These are phyloP conservation scores for Crenuchus spilurus DNA, from an alignment of 2,797 vertebrate genomes.

Conservation along the genomic window DNA sequence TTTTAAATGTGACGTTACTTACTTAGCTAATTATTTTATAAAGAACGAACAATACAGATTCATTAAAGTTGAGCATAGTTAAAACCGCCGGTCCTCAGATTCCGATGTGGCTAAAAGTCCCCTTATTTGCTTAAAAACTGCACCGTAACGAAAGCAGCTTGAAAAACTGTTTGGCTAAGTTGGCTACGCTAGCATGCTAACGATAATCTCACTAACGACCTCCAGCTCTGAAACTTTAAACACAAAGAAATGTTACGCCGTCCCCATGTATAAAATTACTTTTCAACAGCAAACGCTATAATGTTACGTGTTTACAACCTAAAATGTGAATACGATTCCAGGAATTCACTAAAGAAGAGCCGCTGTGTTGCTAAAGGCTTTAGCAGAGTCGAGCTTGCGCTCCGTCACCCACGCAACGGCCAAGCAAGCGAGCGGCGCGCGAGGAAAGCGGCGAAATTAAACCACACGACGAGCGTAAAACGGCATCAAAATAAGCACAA, in stretches of 20 bases:
- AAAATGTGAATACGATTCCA: neutral
- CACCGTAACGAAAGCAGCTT: neutral
- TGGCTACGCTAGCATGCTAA: conserved; percentile 32
- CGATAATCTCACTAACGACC: conserved; percentile 21
- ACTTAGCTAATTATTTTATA: no score
- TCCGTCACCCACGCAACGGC: conserved; percentile 30
- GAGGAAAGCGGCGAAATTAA: neutral
- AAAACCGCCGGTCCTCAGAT: neutral
- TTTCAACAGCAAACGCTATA: no score
- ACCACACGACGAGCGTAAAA: fast-evolving
- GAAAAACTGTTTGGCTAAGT: neutral
- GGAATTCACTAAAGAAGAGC: neutral
- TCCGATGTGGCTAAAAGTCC: neutral
- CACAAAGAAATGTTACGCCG: neutral
- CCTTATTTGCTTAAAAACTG: neutral
- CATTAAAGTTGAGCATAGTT: no score
- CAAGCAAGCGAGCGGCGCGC: neutral
- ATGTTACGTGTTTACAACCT: neutral
- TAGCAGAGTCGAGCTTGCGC: conserved; percentile 33
- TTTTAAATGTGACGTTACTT: no score
- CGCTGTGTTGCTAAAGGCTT: conserved; percentile 8
- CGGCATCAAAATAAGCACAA: neutral
- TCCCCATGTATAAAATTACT: no score
- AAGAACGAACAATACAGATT: no score
- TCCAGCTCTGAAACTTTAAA: conserved; percentile 26